Evolutionary conservation across 1,140 invertebrate genomes (phyloP).

Genomic region (Drosophila ananassae): DNA sequence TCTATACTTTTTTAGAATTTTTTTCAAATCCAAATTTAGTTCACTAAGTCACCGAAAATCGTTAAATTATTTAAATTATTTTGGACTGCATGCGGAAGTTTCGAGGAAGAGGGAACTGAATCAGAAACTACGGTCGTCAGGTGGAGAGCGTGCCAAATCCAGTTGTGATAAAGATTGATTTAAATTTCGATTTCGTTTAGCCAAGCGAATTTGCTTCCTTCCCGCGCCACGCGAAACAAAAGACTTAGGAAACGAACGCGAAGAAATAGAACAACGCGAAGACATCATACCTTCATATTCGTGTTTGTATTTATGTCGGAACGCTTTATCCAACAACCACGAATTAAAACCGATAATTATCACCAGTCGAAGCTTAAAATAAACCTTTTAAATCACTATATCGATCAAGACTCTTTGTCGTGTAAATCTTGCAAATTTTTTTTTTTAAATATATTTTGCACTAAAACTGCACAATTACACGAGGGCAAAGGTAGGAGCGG

Average conservation of each 20-base stretch:
- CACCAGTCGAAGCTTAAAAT: background rate
- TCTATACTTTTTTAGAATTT: background rate
- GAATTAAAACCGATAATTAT: constrained; percentile 11
- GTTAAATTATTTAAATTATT: constrained; percentile 31
- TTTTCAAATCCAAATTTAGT: constrained; percentile 13
- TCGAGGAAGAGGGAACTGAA: constrained; percentile 46
- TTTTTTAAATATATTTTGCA: background rate
- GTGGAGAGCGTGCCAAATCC: constrained; percentile 72
- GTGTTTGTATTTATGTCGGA: constrained; percentile 11
- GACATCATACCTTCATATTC: constrained; percentile 33
- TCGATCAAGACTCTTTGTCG: constrained; percentile 2
- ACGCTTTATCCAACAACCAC: background rate
- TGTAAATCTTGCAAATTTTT: constrained; percentile 70
- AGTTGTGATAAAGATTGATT: constrained; percentile 75
- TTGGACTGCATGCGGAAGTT: constrained; percentile 68
- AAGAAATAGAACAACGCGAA: constrained; percentile 32
- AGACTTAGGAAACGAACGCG: constrained; percentile 76
- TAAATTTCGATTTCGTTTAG: constrained; percentile 51
- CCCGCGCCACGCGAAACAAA: constrained; percentile 68
- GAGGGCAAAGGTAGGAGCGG: background rate
- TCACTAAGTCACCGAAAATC: constrained; percentile 14
- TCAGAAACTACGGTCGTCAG: constrained; percentile 23
- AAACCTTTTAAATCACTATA: constrained; percentile 13
- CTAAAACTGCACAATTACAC: constrained; percentile 68
- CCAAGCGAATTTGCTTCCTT: constrained; percentile 57